Conservation (phyloP, 1,140 invertebrate genomes). For the Lasioglossum albipes region DNA sequence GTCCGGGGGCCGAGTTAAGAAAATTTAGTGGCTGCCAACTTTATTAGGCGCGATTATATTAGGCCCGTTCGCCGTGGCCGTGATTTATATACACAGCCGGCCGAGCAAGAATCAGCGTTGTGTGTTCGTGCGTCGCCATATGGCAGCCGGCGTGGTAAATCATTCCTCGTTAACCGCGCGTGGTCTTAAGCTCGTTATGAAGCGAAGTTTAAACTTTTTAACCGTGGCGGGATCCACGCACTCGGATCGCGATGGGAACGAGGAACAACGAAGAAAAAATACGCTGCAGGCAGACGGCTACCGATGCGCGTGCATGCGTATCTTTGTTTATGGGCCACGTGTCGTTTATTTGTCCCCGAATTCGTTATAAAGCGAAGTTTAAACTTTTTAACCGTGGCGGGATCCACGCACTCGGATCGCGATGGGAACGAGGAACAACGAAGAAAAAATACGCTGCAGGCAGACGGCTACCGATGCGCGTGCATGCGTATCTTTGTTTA, state of each 20-base stretch:
- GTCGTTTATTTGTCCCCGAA: constrained; percentile 9
- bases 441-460: neutral
- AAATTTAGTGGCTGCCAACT: constrained; percentile 65
- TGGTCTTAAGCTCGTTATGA: constrained; percentile 59
- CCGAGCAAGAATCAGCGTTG: neutral
- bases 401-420: constrained; percentile 21
- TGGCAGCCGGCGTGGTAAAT: constrained; percentile 60
- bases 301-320: neutral
- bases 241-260: neutral
- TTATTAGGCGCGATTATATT: constrained; percentile 66
- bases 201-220: constrained; percentile 61
- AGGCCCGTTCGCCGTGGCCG: constrained; percentile 44
- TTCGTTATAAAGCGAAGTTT: constrained; percentile 58
- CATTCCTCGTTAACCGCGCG: constrained; percentile 60
- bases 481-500: neutral
- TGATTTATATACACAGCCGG: constrained; percentile 56
- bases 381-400: constrained; percentile 59
- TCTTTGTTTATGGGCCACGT: constrained; percentile 15
- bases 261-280: neutral
- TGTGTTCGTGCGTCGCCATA: constrained; percentile 48
- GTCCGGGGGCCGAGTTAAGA: constrained; percentile 48
- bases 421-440: neutral
- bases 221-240: constrained; percentile 43
- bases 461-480: neutral
- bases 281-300: neutral